A percentile compares a stretch with the other conserved stretches of the same genome.
These are phyloP conservation scores for Neelides sp. DNA, from an alignment of 1,140 invertebrate species.

Conservation along the genomic window DNA sequence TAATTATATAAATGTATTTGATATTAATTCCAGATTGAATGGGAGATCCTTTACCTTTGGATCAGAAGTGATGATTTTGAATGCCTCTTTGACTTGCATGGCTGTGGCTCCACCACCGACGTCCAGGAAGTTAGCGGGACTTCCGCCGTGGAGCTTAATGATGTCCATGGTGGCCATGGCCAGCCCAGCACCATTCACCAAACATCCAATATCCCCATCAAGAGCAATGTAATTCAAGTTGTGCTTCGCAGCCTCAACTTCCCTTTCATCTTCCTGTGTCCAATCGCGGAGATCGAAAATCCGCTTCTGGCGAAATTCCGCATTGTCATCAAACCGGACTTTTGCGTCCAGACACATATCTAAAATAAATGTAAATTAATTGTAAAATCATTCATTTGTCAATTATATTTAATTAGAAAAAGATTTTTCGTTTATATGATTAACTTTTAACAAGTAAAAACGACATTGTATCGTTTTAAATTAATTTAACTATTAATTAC, in stretches of 20 bases:
- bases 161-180: conserved; percentile 90
- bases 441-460: background rate
- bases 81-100: conserved; percentile 81
- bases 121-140: conserved; percentile 86
- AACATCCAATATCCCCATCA: conserved; percentile 53
- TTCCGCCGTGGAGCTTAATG: conserved; percentile 82
- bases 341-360: conserved; percentile 91
- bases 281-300: conserved; percentile 75
- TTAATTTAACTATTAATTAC: conserved; percentile 43
- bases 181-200: conserved; percentile 92
- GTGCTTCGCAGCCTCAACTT: conserved; percentile 80
- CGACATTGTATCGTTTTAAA: conserved; percentile 11
- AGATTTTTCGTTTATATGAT: no score
- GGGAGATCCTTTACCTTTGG: conserved; percentile 39
- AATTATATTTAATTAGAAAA: background rate
- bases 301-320: conserved; percentile 84
- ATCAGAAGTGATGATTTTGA: conserved; percentile 78
- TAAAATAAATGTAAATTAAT: conserved; percentile 34
- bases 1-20: conserved; percentile 1
- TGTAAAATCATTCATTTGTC: background rate
- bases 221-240: conserved; percentile 94
- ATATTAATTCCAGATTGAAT: background rate
- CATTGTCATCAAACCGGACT: conserved; percentile 89
- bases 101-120: conserved; percentile 91
- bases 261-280: conserved; percentile 84